A percentile compares a stretch with the other conserved stretches of the same genome.
phyloP scores from a whole-genome alignment of 2,888 invertebrate species.

The Pristionchus mayeri region DNA sequence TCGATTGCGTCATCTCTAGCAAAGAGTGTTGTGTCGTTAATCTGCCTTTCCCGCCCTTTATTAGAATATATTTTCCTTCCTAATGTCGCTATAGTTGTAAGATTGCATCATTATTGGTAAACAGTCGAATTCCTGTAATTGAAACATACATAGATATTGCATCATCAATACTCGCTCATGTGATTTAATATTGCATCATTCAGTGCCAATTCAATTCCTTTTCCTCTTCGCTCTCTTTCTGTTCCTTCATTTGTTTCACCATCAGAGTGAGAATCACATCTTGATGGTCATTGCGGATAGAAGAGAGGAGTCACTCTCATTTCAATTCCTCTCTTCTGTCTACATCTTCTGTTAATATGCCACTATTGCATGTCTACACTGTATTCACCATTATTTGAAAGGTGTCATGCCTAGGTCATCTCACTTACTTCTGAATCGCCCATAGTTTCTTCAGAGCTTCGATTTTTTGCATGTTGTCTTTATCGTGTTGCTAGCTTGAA shows the following conservation, averaged over 20 bases:
- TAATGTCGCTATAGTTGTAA: not conserved
- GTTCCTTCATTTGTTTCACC: not conserved
- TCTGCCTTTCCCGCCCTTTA: not conserved
- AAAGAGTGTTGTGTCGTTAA: constrained; percentile 16
- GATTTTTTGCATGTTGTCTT: not conserved
- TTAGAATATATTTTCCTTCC: not conserved
- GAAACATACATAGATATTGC: not conserved
- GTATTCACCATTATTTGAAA: not conserved
- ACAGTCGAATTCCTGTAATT: not conserved
- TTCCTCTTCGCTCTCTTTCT: not conserved
- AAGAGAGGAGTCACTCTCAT: too few species aligned
- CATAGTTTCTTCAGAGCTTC: not conserved
- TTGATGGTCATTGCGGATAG: too few species aligned
- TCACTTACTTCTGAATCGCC: too few species aligned
- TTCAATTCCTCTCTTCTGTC: not conserved
- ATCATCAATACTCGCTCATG: constrained; percentile 14
- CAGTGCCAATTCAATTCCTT: not conserved
- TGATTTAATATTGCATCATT: not conserved
- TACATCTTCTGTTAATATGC: not conserved
- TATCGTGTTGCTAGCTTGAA: not conserved
- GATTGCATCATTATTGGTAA: not conserved
- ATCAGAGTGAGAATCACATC: too few species aligned
- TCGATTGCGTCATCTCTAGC: constrained; percentile 39
- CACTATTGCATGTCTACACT: not conserved
- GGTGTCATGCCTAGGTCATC: not conserved